These are phyloP conservation scores for Dermatemys mawii DNA, from an alignment of 2,113 vertebrate species.

Conservation along the genomic window DNA sequence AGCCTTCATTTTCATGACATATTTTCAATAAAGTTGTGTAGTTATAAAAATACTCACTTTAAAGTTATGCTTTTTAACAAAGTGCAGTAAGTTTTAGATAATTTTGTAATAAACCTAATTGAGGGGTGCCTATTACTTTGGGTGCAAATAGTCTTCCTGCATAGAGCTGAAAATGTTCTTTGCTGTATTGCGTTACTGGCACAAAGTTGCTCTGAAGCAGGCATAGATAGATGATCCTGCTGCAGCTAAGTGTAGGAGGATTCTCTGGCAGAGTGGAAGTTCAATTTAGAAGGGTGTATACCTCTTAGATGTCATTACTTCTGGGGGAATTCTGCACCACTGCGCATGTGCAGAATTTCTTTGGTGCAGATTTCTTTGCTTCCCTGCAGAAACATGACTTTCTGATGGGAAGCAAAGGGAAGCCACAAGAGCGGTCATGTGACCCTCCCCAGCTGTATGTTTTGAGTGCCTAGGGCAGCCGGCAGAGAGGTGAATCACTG, in stretches of 20 bases:
- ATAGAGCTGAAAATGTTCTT: not conserved
- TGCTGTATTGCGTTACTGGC: not conserved
- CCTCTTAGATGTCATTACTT: not conserved
- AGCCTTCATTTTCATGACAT: conserved; percentile 70
- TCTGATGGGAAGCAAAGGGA: too few species aligned
- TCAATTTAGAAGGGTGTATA: not conserved
- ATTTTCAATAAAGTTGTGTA: not conserved
- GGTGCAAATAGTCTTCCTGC: not conserved
- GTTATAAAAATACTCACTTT: conserved; percentile 12
- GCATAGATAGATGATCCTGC: not conserved
- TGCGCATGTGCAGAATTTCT: too few species aligned
- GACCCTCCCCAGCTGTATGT: too few species aligned
- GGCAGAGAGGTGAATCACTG: too few species aligned
- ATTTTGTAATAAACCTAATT: not conserved
- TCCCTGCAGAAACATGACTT: too few species aligned
- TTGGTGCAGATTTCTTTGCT: too few species aligned
- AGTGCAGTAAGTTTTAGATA: not conserved
- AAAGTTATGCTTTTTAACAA: not conserved
- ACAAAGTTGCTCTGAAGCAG: not conserved
- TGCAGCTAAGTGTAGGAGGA: not conserved
- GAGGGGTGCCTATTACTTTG: not conserved
- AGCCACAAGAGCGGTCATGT: too few species aligned
- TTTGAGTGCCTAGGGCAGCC: too few species aligned
- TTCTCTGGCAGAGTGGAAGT: not conserved
- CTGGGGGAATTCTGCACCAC: too few species aligned